Evolutionary conservation across 1,140 invertebrate genomes (phyloP), one percentile per base, ranked within the genome.

Genomic region (Chironomus striatipennis): DNA sequence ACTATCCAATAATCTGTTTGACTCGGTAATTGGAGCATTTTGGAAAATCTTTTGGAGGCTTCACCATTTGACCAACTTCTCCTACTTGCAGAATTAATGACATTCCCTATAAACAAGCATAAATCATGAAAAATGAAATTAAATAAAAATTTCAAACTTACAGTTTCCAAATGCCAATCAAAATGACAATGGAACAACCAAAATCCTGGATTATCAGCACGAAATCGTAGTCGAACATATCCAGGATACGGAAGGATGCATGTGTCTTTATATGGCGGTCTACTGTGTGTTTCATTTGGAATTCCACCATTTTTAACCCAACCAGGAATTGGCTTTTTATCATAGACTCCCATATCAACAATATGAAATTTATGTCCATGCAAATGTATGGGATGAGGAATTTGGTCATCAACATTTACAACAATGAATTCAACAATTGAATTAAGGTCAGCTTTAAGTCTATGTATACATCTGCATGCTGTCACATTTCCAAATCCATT

Each of bases 41-140:
- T 1, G 85, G 85, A 75, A 86, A 86, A 75, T 84, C 83, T 7
- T 81, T 18, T 0, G 85, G 85, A 1, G 85, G 80, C 77, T 81
- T 80, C 0, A 85, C 84, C 73, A 86, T 85, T 74, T 86, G 83
- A 12, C 78, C 79, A 42, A 79, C 77, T 42, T 82, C 79, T 8
- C 85, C 85, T 8, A 86, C 85, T 79, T 85, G 84, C n/a, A 86
- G 76, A 47, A 85, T 79, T 43, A 86, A 83, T 73, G 83, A 83
- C 75, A 87, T 77, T 5, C 85, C 85, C 24, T 34, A 34, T 2
- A 34, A 77, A 83, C 80, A 0, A 84, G 83, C 82, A 84, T 84
- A 76, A 86, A 85, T 74, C 75, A 79, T 73, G 77, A 65, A 57
- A 7, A 17, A 20, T 5, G 7, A 18, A 67, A 67, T 67, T 67